These are phyloP conservation scores for Indri indri DNA, from an alignment of 2,113 vertebrate genomes.

Conservation along the genomic window DNA sequence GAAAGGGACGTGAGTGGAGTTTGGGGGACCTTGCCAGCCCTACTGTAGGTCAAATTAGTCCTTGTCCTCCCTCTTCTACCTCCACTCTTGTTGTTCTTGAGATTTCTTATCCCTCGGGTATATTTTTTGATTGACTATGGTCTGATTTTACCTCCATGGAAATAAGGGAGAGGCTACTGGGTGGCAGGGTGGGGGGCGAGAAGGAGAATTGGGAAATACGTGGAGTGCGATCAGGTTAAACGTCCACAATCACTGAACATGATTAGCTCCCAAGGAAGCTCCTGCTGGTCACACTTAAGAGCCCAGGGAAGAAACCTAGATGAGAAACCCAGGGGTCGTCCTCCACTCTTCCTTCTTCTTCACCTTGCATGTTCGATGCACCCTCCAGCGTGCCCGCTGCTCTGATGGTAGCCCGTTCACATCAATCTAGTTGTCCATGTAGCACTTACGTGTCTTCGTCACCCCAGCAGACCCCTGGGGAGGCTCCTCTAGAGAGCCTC, in stretches of 20 bases:
- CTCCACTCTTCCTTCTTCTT: background rate
- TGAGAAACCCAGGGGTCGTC: background rate
- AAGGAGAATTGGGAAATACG: background rate
- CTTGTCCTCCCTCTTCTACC: background rate
- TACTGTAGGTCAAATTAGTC: background rate
- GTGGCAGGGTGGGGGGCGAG: too few relatives aligned
- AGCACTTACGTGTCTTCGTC: background rate
- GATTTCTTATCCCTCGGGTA: background rate
- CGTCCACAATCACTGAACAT: background rate
- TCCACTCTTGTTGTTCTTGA: background rate
- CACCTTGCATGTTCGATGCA: background rate
- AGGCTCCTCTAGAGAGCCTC: background rate
- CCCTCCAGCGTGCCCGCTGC: too few relatives aligned
- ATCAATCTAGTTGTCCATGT: background rate
- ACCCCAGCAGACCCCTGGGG: background rate
- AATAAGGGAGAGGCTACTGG: background rate
- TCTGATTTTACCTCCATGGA: background rate
- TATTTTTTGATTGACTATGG: background rate
- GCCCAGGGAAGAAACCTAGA: background rate
- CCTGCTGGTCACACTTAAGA: background rate
- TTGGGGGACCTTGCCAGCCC: background rate
- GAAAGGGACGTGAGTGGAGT: background rate
- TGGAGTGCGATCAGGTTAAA: background rate
- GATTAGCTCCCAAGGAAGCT: background rate
- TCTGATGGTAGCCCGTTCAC: background rate